These are phyloP conservation scores for Ischnus inquisitorius DNA, from an alignment of 2,888 invertebrate genomes.

Conservation along the genomic window DNA sequence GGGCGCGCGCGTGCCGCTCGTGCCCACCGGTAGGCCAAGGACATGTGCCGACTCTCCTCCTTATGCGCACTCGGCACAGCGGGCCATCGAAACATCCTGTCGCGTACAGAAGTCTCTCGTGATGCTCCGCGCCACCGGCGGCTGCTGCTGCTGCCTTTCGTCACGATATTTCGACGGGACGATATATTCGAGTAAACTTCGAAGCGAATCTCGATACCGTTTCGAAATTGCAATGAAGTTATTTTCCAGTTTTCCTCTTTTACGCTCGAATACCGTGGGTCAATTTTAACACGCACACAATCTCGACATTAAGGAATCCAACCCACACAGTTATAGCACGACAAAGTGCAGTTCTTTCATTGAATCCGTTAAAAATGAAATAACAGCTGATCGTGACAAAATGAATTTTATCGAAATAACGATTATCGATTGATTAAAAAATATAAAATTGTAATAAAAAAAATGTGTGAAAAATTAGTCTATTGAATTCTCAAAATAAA, in stretches of 20 bases:
- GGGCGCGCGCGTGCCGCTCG: slow-evolving; percentile 62
- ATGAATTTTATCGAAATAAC: background rate
- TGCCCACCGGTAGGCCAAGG: slow-evolving; percentile 68
- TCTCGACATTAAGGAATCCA: background rate
- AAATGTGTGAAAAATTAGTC: no score
- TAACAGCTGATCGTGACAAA: no score
- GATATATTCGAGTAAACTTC: background rate
- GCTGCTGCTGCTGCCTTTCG: slow-evolving; percentile 13
- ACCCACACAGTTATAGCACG: background rate
- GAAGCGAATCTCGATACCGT: background rate
- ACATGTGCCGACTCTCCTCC: slow-evolving; percentile 66
- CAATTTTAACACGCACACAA: background rate
- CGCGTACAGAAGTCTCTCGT: slow-evolving; percentile 7
- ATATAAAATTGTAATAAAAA: no score
- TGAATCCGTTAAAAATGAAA: background rate
- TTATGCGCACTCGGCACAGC: slow-evolving; percentile 19
- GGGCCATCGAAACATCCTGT: slow-evolving; percentile 40
- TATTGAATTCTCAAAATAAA: no score
- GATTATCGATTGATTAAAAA: no score
- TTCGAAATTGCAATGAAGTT: background rate
- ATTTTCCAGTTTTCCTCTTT: background rate
- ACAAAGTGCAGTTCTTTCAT: background rate
- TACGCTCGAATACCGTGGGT: background rate
- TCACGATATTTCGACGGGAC: slow-evolving; percentile 1
- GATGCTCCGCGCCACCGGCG: background rate